These are phyloP conservation scores for Chauna torquata DNA, from an alignment of 2,113 vertebrate species.

Conservation along the genomic window DNA sequence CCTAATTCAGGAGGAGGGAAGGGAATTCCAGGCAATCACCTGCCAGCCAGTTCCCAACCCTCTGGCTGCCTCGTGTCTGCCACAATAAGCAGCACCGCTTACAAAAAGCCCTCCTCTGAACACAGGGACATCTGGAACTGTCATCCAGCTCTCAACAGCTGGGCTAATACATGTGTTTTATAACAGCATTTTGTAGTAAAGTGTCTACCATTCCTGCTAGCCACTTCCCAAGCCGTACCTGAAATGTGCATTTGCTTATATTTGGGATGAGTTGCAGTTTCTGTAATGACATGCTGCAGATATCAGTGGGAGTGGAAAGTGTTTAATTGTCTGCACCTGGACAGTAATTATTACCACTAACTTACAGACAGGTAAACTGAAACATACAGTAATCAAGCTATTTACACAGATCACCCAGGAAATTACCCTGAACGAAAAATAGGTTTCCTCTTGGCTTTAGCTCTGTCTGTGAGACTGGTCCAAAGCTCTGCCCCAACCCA, in stretches of 20 bases:
- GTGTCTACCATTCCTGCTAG: neutral
- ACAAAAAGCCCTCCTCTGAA: neutral
- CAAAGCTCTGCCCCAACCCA: neutral
- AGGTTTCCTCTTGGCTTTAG: neutral
- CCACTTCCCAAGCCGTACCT: neutral
- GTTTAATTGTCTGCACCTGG: neutral
- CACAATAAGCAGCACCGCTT: neutral
- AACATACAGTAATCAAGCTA: neutral
- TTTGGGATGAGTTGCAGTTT: neutral
- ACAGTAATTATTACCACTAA: neutral
- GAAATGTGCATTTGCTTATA: neutral
- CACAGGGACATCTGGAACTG: neutral
- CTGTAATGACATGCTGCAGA: neutral
- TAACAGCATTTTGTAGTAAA: neutral
- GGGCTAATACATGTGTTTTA: neutral
- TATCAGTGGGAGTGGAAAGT: neutral
- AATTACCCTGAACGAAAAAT: neutral
- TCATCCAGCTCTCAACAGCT: neutral
- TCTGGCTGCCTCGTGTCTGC: neutral
- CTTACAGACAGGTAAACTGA: neutral
- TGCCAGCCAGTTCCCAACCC: neutral
- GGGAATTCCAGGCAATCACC: neutral
- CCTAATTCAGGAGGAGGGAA: too few species aligned
- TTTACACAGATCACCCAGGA: neutral
- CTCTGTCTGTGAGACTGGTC: neutral